These are phyloP conservation scores for Rousettus madagascariensis DNA, from an alignment of 2,797 vertebrate species.

Conservation along the genomic window DNA sequence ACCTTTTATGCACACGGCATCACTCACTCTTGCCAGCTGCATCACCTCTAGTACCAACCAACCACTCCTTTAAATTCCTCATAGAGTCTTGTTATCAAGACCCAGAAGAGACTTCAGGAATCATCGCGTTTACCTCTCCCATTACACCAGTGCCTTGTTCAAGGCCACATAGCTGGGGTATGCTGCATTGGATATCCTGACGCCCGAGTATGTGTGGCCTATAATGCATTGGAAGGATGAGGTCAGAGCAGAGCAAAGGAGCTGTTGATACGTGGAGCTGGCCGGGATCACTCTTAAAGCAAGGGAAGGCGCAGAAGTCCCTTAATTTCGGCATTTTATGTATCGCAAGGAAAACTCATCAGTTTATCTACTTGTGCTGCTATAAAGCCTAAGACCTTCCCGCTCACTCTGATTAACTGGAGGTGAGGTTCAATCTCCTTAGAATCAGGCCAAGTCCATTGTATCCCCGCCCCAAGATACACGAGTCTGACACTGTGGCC, in stretches of 20 bases:
- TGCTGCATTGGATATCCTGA: not conserved
- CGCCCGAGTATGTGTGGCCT: not conserved
- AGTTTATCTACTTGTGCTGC: not conserved
- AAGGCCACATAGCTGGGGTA: not conserved
- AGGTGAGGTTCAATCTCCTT: not conserved
- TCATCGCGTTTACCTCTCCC: not conserved
- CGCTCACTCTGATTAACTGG: not conserved
- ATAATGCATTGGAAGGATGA: not conserved
- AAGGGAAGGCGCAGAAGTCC: not conserved
- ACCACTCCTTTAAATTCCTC: not conserved
- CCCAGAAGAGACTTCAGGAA: not conserved
- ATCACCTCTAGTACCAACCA: not conserved
- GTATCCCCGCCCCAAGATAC: rapidly evolving
- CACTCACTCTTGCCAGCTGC: not conserved
- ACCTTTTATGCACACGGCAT: not conserved
- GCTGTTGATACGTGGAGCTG: not conserved
- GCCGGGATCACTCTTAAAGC: not conserved
- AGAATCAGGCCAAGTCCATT: not conserved
- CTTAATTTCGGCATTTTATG: not conserved
- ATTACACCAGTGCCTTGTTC: not conserved
- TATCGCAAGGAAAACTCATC: not conserved
- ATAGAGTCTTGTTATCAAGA: not conserved
- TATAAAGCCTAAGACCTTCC: not conserved
- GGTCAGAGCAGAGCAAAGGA: not conserved
- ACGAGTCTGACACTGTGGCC: rapidly evolving